phyloP scores from a whole-genome alignment of 2,113 vertebrate genomes.

The Percopsis transmontana region DNA sequence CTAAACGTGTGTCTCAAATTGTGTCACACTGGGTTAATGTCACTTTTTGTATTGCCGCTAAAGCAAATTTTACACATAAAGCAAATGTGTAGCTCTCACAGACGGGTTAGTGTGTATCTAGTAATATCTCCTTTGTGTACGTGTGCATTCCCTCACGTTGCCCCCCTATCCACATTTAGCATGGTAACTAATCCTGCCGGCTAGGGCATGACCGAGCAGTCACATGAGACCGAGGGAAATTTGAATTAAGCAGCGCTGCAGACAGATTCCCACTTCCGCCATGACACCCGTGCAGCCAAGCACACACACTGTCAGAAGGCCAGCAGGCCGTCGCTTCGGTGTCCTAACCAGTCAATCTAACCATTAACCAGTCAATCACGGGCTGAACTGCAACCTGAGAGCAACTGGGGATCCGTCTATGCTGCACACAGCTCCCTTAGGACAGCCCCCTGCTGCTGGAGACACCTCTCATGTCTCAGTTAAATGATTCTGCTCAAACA shows the following conservation, averaged over 20 bases:
- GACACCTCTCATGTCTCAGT: no score
- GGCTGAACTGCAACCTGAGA: conserved; percentile 20
- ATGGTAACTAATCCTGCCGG: conserved; percentile 49
- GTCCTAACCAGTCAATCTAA: conserved; percentile 18
- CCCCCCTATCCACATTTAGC: conserved; percentile 36
- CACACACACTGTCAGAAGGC: conserved; percentile 20
- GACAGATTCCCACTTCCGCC: conserved; percentile 26
- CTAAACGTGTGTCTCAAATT: no score
- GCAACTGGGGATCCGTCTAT: conserved; percentile 6
- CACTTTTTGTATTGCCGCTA: no score
- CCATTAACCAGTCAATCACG: conserved; percentile 27
- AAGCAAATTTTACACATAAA: no score
- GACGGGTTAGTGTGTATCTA: neutral
- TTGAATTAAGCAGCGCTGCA: conserved; percentile 14
- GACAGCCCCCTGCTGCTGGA: no score
- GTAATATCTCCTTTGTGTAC: neutral
- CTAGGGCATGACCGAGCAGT: conserved; percentile 17
- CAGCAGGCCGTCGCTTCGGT: neutral
- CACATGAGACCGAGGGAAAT: conserved; percentile 31
- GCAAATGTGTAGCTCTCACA: no score
- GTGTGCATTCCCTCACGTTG: conserved; percentile 42
- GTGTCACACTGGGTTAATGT: no score
- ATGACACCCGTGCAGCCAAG: conserved; percentile 24
- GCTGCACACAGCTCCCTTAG: neutral
- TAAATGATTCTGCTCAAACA: no score